These are phyloP conservation scores for Nemapogon koenigi DNA, from an alignment of 2,888 invertebrate genomes.

Conservation along the genomic window DNA sequence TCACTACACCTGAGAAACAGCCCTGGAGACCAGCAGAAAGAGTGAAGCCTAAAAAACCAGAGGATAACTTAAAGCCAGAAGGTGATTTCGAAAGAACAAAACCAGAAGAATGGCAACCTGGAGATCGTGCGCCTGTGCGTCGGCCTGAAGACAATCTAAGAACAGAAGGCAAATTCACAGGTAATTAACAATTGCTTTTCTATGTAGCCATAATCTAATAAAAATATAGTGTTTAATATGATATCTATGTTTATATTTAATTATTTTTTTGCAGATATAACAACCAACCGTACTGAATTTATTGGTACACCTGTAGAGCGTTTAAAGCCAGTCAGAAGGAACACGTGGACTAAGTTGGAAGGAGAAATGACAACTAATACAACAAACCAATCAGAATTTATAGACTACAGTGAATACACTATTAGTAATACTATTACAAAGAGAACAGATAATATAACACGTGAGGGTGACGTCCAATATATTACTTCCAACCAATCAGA, in stretches of 20 bases:
- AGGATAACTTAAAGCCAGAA: slow-evolving; percentile 57
- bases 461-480: slow-evolving; percentile 73
- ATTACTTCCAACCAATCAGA: slow-evolving; percentile 70
- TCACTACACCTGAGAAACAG: slow-evolving; percentile 40
- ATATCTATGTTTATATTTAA: too few relatives aligned
- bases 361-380: slow-evolving; percentile 76
- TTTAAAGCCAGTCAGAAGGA: slow-evolving; percentile 70
- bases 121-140: slow-evolving; percentile 29
- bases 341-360: slow-evolving; percentile 80
- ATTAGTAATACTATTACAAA: slow-evolving; percentile 67
- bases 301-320: slow-evolving; percentile 72
- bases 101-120: slow-evolving; percentile 24
- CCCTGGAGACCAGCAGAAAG: slow-evolving; percentile 30
- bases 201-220: too few relatives aligned
- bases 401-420: slow-evolving; percentile 65
- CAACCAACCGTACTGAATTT: slow-evolving; percentile 73
- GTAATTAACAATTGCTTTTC: neutral
- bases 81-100: slow-evolving; percentile 33
- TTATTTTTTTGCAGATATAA: slow-evolving; percentile 62
- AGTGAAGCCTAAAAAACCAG: slow-evolving; percentile 26
- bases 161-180: slow-evolving; percentile 39
- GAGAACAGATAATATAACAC: slow-evolving; percentile 70
- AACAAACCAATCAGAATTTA: slow-evolving; percentile 70
- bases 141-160: slow-evolving; percentile 34
- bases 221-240: too few relatives aligned